These are phyloP conservation scores for Thereva nobilitata DNA, from an alignment of 2,888 invertebrate genomes.

Conservation along the genomic window DNA sequence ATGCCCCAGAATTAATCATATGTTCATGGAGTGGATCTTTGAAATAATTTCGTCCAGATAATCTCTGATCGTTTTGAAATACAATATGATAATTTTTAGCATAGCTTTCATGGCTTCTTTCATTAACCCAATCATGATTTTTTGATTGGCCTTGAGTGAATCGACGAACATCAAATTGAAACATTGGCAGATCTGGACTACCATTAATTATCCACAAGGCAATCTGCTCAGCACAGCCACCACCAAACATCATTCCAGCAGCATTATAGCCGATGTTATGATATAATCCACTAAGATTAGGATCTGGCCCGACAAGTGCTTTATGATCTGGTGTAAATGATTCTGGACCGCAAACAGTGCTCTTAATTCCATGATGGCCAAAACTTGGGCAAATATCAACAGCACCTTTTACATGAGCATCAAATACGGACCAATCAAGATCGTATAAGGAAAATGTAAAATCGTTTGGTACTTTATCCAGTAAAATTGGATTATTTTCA, in stretches of 20 bases:
- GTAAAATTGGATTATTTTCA: conserved; percentile 79
- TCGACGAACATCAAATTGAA: conserved; percentile 81
- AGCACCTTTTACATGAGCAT: conserved; percentile 73
- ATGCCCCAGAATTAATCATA: conserved; percentile 75
- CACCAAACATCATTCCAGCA: conserved; percentile 89
- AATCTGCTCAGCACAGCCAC: conserved; percentile 82
- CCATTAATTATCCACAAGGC: conserved; percentile 85
- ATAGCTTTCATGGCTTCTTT: conserved; percentile 88
- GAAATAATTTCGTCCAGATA: conserved; percentile 76
- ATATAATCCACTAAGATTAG: conserved; percentile 70
- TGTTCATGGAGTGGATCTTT: conserved; percentile 68
- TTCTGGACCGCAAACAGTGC: conserved; percentile 88
- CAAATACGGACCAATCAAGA: conserved; percentile 84
- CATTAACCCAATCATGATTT: conserved; percentile 75
- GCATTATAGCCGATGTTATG: conserved; percentile 90
- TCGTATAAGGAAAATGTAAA: conserved; percentile 85
- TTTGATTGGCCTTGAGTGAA: conserved; percentile 75
- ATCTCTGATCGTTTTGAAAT: conserved; percentile 80
- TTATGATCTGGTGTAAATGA: conserved; percentile 92
- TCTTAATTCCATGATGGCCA: conserved; percentile 75
- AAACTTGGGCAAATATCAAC: conserved; percentile 75
- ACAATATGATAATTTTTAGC: conserved; percentile 82
- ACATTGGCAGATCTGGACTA: conserved; percentile 83
- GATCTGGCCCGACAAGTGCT: conserved; percentile 81
- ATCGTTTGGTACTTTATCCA: conserved; percentile 75